phyloP scores from a whole-genome alignment of 2,888 invertebrate species.

The Zonitis immaculata region DNA sequence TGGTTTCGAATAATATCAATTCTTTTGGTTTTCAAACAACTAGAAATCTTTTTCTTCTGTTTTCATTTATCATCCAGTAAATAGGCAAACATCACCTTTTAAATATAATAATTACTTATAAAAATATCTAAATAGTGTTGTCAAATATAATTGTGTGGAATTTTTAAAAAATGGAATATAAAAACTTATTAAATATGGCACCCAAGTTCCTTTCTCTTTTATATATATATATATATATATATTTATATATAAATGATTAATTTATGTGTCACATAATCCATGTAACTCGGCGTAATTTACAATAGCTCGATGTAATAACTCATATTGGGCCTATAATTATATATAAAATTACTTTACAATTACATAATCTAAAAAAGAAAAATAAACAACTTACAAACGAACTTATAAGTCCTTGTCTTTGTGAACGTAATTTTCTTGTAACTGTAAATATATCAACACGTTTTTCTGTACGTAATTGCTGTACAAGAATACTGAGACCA shows the following conservation, averaged over 20 bases:
- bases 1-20: slow-evolving; percentile 17
- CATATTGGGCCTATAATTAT: slow-evolving; percentile 76
- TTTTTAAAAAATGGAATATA: slow-evolving; percentile 35
- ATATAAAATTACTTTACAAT: slow-evolving; percentile 3
- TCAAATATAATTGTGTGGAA: slow-evolving; percentile 26
- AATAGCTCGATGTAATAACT: slow-evolving; percentile 88
- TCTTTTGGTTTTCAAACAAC: slow-evolving; percentile 33
- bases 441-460: slow-evolving; percentile 83
- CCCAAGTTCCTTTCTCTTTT: slow-evolving; percentile 16
- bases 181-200: slow-evolving; percentile 33
- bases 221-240: no score
- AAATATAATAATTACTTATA: slow-evolving; percentile 27
- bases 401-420: slow-evolving; percentile 78
- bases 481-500: slow-evolving; percentile 78
- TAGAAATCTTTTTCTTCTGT: slow-evolving; percentile 21
- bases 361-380: slow-evolving; percentile 4
- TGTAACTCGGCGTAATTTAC: slow-evolving; percentile 85
- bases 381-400: slow-evolving; percentile 63
- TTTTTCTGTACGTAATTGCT: slow-evolving; percentile 77
- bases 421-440: slow-evolving; percentile 77
- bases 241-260: slow-evolving; percentile 23
- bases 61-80: slow-evolving; percentile 21
- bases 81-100: slow-evolving; percentile 32
- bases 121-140: slow-evolving; percentile 39
- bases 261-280: slow-evolving; percentile 60